A percentile compares a stretch with the other conserved stretches of the same genome.
phyloP scores from a whole-genome alignment of 2,888 invertebrate species.

The Acleris literana region DNA sequence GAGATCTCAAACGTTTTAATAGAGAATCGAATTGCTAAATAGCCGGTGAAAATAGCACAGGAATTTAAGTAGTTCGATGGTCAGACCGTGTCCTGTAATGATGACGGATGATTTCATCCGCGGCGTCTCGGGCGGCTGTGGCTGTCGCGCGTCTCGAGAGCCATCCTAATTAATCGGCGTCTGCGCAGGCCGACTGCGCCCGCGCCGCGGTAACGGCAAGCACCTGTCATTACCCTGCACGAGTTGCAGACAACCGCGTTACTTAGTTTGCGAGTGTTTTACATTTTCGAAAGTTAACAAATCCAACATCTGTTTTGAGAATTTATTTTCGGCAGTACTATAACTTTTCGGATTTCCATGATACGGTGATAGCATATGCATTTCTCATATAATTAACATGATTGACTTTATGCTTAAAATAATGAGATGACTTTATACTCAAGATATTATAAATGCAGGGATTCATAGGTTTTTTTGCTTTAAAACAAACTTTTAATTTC shows the following conservation, averaged over 20 bases:
- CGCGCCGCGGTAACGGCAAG: constrained; percentile 32
- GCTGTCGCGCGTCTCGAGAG: constrained; percentile 43
- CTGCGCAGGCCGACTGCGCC: constrained; percentile 26
- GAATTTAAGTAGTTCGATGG: constrained; percentile 4
- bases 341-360: neutral
- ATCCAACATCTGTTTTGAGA: constrained; percentile 1
- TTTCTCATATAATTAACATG: neutral
- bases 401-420: neutral
- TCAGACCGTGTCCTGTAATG: constrained; percentile 40
- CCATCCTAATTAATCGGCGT: constrained; percentile 59
- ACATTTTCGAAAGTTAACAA: constrained; percentile 24
- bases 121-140: constrained; percentile 46
- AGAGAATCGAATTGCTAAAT: neutral
- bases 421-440: no score
- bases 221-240: constrained; percentile 31
- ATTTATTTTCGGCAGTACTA: no score
- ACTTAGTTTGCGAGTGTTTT: constrained; percentile 4
- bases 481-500: no score
- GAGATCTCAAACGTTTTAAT: constrained; percentile 2
- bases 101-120: constrained; percentile 57
- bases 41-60: constrained; percentile 7
- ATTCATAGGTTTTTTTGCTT: no score
- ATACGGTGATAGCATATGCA: constrained; percentile 6
- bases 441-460: no score
- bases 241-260: constrained; percentile 9